A percentile compares a stretch with the other conserved stretches of the same genome.
Evolutionary conservation across 2,113 vertebrate species (phyloP).

Genomic region (Heterotilapia buettikoferi): DNA sequence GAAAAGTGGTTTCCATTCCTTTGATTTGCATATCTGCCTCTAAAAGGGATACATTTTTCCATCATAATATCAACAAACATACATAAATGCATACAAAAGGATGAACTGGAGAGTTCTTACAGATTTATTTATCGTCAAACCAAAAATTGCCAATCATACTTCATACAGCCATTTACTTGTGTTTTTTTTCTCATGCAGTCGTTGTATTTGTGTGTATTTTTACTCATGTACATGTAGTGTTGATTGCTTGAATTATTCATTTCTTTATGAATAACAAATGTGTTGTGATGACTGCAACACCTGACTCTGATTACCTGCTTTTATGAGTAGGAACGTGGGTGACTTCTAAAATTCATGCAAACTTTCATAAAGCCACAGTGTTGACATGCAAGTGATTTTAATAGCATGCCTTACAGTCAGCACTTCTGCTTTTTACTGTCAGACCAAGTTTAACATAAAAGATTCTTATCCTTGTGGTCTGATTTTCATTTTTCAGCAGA

Average conservation of each 20-base stretch:
- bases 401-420: background rate
- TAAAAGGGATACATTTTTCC: background rate
- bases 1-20: background rate
- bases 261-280: conserved; percentile 37
- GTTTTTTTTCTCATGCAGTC: background rate
- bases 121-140: background rate
- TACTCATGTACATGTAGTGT: background rate
- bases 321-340: background rate
- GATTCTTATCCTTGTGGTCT: background rate
- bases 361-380: background rate
- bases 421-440: background rate
- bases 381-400: background rate
- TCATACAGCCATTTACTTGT: background rate
- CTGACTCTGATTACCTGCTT: conserved; percentile 16
- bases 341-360: background rate
- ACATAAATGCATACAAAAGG: background rate
- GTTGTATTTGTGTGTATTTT: background rate
- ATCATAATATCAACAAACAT: background rate
- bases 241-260: conserved; percentile 54
- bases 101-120: background rate
- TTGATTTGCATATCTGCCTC: background rate
- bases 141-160: background rate
- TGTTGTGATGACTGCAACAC: conserved; percentile 4
- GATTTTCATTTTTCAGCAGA: background rate
- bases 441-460: background rate